phyloP scores from a whole-genome alignment of 92 coral and sea anemone species.

The Porites cylindrica region DNA sequence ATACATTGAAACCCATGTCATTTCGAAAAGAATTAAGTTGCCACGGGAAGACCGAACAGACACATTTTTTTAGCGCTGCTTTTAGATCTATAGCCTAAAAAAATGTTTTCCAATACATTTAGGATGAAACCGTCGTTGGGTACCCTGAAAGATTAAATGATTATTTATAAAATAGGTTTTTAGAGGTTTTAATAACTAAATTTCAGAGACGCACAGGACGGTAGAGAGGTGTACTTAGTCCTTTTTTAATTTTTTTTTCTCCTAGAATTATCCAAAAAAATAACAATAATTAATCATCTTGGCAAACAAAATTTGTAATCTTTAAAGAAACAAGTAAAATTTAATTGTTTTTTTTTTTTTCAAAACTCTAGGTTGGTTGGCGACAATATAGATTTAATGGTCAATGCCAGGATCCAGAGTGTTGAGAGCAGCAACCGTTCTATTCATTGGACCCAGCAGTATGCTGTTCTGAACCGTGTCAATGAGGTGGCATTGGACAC shows the following conservation, averaged over 20 bases:
- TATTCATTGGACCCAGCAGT: slow-evolving; percentile 77
- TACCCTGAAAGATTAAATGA: slow-evolving; percentile 11
- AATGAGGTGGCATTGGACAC: slow-evolving; percentile 38
- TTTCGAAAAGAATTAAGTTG: too few relatives aligned
- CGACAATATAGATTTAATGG: slow-evolving; percentile 60
- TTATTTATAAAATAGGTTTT: slow-evolving; percentile 9
- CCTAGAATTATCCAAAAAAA: background rate
- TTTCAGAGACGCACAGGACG: slow-evolving; percentile 2
- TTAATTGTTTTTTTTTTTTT: slow-evolving; percentile 6
- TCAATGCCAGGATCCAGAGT: slow-evolving; percentile 54
- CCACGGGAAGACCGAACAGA: too few relatives aligned
- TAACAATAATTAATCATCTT: slow-evolving; percentile 8
- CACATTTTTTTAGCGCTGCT: background rate
- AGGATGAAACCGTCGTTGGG: background rate
- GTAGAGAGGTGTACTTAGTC: background rate
- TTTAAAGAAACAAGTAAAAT: too few relatives aligned
- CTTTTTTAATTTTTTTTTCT: background rate
- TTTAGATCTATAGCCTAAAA: slow-evolving; percentile 7
- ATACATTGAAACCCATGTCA: background rate
- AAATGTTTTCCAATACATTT: background rate
- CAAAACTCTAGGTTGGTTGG: slow-evolving; percentile 42
- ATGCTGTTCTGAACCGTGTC: slow-evolving; percentile 31
- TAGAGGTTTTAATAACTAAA: slow-evolving; percentile 8
- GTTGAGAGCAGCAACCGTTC: slow-evolving; percentile 36
- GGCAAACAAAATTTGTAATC: too few relatives aligned